A percentile compares a stretch with the other conserved stretches of the same genome.
phyloP scores from a whole-genome alignment of 2,797 vertebrate species.

The Diceros bicornis region DNA sequence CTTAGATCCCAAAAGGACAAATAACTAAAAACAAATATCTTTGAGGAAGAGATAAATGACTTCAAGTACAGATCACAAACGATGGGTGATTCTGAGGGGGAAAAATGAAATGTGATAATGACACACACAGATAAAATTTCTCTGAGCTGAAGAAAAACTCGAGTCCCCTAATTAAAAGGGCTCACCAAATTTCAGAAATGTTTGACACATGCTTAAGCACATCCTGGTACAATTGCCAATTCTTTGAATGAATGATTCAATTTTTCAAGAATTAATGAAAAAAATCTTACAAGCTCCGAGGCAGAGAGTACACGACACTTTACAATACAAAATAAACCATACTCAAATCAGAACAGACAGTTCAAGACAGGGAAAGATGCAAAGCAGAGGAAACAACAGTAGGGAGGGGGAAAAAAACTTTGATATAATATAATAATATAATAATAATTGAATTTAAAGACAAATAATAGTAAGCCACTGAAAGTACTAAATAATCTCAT shows the following conservation, averaged over 20 bases:
- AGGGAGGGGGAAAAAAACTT: neutral
- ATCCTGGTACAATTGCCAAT: neutral
- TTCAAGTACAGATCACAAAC: neutral
- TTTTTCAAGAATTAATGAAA: constrained; percentile 43
- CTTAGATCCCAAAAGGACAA: neutral
- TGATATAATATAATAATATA: neutral
- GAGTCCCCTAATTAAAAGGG: neutral
- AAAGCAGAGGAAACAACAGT: neutral
- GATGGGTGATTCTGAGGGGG: neutral
- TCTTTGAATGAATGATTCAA: neutral
- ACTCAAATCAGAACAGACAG: neutral
- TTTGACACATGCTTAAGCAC: neutral
- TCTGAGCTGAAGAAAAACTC: neutral
- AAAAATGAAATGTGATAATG: neutral
- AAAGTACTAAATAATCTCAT: neutral
- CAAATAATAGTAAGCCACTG: neutral
- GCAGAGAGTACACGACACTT: neutral
- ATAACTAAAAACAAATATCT: neutral
- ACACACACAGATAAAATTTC: neutral
- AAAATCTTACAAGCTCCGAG: neutral
- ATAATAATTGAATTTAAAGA: neutral
- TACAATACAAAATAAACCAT: neutral
- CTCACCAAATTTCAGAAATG: neutral
- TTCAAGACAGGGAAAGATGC: neutral
- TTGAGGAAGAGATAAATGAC: neutral